Evolutionary conservation across 1,140 invertebrate species (phyloP).

Genomic region (Aculops lycopersici): DNA sequence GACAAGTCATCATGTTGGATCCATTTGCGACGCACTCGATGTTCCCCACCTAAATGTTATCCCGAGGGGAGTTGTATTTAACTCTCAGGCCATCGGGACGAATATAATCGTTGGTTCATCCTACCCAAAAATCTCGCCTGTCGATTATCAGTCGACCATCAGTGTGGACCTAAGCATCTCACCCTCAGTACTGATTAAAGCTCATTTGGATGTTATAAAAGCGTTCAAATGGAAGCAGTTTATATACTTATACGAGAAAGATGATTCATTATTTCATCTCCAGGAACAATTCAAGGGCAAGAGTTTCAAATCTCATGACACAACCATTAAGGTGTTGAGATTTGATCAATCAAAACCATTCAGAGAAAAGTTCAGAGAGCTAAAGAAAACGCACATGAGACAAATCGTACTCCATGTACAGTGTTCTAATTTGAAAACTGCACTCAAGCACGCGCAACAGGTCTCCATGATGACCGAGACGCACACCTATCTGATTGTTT

Average conservation of each 20-base stretch:
- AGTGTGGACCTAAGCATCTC: conserved; percentile 53
- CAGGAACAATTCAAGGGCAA: conserved; percentile 1
- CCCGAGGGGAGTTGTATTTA: too few relatives aligned
- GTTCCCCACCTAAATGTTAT: conserved; percentile 54
- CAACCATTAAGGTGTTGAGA: conserved; percentile 3
- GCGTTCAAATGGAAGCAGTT: conserved; percentile 65
- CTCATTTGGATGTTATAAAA: conserved; percentile 54
- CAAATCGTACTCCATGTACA: conserved; percentile 11
- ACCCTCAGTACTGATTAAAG: conserved; percentile 36
- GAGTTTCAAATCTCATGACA: conserved; percentile 1
- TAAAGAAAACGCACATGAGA: conserved; percentile 9
- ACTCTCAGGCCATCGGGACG: too few relatives aligned
- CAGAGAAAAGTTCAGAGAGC: conserved; percentile 12
- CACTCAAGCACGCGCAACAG: conserved; percentile 32
- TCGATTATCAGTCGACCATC: conserved; percentile 41
- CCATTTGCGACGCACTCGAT: conserved; percentile 79
- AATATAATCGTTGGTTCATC: too few relatives aligned
- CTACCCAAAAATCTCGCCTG: conserved; percentile 9
- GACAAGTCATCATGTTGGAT: conserved; percentile 64
- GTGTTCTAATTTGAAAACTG: conserved; percentile 10
- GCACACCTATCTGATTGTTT: conserved; percentile 36
- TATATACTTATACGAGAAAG: conserved; percentile 71
- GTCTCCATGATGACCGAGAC: conserved; percentile 42
- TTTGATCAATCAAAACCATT: conserved; percentile 7
- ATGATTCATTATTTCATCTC: conserved; percentile 31